Evolutionary conservation across 2,797 vertebrate species (phyloP).

Genomic region (Bovichtus diacanthus): DNA sequence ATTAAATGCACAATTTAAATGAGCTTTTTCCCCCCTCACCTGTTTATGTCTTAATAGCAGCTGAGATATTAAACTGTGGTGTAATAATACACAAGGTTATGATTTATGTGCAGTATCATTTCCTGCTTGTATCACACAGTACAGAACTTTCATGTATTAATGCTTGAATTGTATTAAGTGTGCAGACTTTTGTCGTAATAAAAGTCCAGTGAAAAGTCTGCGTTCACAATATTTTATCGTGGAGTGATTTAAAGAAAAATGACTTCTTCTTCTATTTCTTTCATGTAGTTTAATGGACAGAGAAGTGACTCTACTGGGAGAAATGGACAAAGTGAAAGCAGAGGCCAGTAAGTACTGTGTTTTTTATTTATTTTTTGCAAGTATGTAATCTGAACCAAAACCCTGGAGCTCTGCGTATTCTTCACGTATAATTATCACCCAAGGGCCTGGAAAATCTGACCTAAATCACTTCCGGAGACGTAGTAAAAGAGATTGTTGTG

Average conservation of each 20-base stretch:
- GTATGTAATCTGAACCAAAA: conserved; percentile 23
- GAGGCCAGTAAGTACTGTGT: conserved; percentile 91
- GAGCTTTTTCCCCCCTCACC: too few species aligned
- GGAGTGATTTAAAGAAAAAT: conserved; percentile 17
- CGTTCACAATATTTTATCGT: conserved; percentile 30
- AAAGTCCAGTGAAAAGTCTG: conserved; percentile 24
- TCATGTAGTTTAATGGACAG: conserved; percentile 93
- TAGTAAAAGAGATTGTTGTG: conserved; percentile 46
- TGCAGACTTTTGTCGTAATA: too few species aligned
- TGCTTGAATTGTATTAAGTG: too few species aligned
- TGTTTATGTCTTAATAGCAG: too few species aligned
- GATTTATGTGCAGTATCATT: too few species aligned
- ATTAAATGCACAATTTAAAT: too few species aligned
- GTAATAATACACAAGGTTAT: too few species aligned
- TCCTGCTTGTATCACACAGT: too few species aligned
- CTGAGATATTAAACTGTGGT: too few species aligned
- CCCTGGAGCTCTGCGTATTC: conserved; percentile 39
- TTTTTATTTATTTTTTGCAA: background rate
- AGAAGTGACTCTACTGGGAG: conserved; percentile 92
- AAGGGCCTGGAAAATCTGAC: conserved; percentile 51
- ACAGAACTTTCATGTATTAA: too few species aligned
- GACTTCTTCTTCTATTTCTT: conserved; percentile 22
- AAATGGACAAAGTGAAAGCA: conserved; percentile 99
- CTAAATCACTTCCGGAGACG: conserved; percentile 50
- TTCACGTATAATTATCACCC: conserved; percentile 60